Conservation (phyloP, 2,888 invertebrate genomes). For the Rotaria sp. region DNA sequence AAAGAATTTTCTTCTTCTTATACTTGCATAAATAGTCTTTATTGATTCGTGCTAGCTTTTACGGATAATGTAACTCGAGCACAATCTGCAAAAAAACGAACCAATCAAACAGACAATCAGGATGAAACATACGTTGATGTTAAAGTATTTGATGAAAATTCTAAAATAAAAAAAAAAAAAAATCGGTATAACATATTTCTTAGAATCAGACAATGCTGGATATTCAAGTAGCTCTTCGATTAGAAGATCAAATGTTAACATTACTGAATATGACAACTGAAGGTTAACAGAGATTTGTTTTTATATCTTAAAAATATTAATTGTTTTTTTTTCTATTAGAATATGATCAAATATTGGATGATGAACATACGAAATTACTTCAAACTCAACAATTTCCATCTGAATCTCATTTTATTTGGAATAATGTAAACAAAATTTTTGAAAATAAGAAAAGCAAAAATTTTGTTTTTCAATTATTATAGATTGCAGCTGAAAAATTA, state of each 20-base stretch:
- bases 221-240: slow-evolving; percentile 30
- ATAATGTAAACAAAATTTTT: not conserved
- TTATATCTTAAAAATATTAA: too few species aligned
- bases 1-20: too few species aligned
- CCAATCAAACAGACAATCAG: not conserved
- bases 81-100: not conserved
- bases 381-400: not conserved
- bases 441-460: not conserved
- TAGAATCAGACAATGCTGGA: slow-evolving; percentile 36
- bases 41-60: not conserved
- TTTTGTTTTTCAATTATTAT: not conserved
- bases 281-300: slow-evolving; percentile 24
- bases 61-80: not conserved
- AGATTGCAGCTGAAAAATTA: slow-evolving; percentile 32
- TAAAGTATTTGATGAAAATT: not conserved
- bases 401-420: not conserved
- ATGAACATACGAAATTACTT: slow-evolving; percentile 25
- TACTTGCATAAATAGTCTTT: too few species aligned
- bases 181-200: not conserved
- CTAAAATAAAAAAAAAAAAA: not conserved
- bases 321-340: not conserved
- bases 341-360: slow-evolving; percentile 37
- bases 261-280: slow-evolving; percentile 38
- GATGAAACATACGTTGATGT: not conserved
- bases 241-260: slow-evolving; percentile 39